Evolutionary conservation across 2,113 vertebrate species (phyloP).

Genomic region (Triplophysa siluroides): DNA sequence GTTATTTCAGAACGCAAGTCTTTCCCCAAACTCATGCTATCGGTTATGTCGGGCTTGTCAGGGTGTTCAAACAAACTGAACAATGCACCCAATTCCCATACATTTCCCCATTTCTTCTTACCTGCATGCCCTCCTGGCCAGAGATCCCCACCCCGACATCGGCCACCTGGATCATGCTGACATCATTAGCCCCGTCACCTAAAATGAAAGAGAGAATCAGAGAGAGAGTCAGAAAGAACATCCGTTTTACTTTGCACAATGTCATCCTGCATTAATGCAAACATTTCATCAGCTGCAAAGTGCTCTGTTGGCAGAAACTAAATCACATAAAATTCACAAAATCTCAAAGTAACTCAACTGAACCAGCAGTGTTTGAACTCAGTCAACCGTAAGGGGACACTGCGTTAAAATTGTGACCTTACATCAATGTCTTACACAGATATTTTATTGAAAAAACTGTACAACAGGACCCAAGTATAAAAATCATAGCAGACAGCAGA

Average conservation of each 20-base stretch:
- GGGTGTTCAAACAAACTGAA: no score
- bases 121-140: slow-evolving; percentile 99
- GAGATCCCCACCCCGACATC: slow-evolving; percentile 97
- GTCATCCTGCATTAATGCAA: slow-evolving; percentile 47
- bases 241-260: slow-evolving; percentile 27
- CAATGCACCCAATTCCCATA: no score
- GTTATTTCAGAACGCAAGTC: no score
- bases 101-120: slow-evolving; percentile 61
- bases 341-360: not conserved
- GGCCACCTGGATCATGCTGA: slow-evolving; percentile 99
- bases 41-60: no score
- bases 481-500: no score
- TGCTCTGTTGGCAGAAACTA: no score
- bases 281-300: slow-evolving; percentile 57
- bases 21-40: no score
- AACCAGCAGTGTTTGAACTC: slow-evolving; percentile 26
- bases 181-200: slow-evolving; percentile 98
- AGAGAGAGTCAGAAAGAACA: not conserved
- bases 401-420: slow-evolving; percentile 1
- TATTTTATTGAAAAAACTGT: no score
- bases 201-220: slow-evolving; percentile 50
- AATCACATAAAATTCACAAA: slow-evolving; percentile 48
- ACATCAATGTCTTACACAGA: not conserved
- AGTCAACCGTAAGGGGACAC: not conserved
- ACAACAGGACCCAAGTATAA: no score